A percentile compares a stretch with the other conserved stretches of the same genome.
Conservation (phyloP, 2,888 invertebrate species). For the Yponomeuta malinellus region DNA sequence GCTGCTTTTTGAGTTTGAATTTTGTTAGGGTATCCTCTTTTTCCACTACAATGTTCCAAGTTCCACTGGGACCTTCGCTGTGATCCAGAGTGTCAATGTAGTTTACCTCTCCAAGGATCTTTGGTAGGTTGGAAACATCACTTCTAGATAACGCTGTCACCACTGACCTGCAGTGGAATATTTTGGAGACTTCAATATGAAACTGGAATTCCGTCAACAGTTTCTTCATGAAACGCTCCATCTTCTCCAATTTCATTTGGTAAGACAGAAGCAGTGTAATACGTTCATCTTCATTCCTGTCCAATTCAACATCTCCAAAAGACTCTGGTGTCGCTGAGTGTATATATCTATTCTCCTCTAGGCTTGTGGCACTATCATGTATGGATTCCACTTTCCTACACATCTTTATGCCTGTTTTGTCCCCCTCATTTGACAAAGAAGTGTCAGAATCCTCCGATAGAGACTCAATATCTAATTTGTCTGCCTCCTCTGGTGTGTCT, state of each 20-base stretch:
- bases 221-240: conserved; percentile 49
- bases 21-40: conserved; percentile 49
- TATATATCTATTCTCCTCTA: conserved; percentile 29
- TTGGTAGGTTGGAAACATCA: conserved; percentile 35
- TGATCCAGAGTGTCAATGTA: conserved; percentile 34
- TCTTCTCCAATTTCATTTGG: conserved; percentile 51
- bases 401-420: conserved; percentile 44
- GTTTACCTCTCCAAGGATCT: conserved; percentile 32
- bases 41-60: conserved; percentile 57
- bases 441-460: conserved; percentile 51
- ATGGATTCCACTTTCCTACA: conserved; percentile 47
- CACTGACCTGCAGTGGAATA: conserved; percentile 46
- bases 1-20: conserved; percentile 45
- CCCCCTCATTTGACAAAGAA: conserved; percentile 35
- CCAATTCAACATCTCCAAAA: conserved; percentile 56
- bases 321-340: conserved; percentile 53
- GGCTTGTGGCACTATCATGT: conserved; percentile 21
- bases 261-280: conserved; percentile 45
- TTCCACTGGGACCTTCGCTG: conserved; percentile 39
- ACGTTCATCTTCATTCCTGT: conserved; percentile 54
- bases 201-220: conserved; percentile 56
- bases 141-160: conserved; percentile 35
- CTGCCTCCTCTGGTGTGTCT: conserved; percentile 37
- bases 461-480: conserved; percentile 48
- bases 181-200: conserved; percentile 61